phyloP scores from a whole-genome alignment of 2,113 vertebrate genomes.

The Redunca redunca region DNA sequence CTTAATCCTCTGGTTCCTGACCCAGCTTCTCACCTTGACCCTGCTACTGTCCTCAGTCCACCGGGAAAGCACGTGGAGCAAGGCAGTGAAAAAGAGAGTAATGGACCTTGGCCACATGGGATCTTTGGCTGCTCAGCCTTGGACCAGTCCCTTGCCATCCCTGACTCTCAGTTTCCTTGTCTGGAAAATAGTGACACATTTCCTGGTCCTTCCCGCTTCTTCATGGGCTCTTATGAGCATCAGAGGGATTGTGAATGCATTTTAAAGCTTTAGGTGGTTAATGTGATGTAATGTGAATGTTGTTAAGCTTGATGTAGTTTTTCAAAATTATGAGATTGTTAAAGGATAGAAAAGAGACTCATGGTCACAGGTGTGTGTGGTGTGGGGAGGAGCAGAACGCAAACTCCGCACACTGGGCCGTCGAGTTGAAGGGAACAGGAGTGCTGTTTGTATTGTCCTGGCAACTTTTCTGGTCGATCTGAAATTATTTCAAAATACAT shows the following conservation, averaged over 20 bases:
- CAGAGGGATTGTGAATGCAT: background rate
- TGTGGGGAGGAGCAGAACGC: background rate
- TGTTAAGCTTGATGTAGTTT: background rate
- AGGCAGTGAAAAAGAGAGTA: background rate
- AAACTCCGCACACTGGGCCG: rapidly evolving
- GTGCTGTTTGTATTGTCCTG: background rate
- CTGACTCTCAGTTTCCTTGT: background rate
- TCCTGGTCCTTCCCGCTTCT: background rate
- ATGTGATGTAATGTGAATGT: background rate
- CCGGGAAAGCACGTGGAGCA: background rate
- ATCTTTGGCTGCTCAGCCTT: rapidly evolving
- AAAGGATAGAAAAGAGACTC: background rate
- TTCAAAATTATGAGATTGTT: background rate
- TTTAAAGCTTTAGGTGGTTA: background rate
- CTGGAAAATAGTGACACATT: background rate
- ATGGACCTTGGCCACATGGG: background rate
- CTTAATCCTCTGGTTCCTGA: background rate
- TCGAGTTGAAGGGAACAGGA: background rate
- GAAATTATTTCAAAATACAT: background rate
- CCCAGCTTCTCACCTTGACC: background rate
- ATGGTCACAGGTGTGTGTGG: background rate
- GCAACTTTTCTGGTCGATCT: background rate
- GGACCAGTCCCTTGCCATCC: background rate
- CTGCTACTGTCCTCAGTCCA: background rate
- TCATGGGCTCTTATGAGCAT: background rate